Conservation (phyloP, 2,888 invertebrate genomes). For the Pollenia labialis region DNA sequence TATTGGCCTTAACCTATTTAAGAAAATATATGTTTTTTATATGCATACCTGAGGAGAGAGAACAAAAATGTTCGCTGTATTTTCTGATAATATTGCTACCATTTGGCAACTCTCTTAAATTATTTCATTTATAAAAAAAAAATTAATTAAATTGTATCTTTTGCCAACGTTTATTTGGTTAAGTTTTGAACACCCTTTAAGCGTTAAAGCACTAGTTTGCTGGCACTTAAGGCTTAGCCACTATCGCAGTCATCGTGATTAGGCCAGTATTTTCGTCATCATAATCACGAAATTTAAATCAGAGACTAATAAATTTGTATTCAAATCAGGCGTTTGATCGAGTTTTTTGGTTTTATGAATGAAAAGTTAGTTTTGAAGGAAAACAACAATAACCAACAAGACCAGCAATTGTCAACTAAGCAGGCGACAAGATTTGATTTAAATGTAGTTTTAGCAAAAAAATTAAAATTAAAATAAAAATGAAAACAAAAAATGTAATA, state of each 20-base stretch:
- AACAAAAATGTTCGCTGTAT: too few relatives aligned
- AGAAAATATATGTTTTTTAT: too few relatives aligned
- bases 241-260: constrained; percentile 5
- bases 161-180: constrained; percentile 18
- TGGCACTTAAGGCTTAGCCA: constrained; percentile 13
- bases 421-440: constrained; percentile 64
- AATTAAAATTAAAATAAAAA: constrained; percentile 9
- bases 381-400: constrained; percentile 54
- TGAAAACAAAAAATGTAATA: constrained; percentile 45
- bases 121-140: background rate
- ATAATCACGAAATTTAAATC: constrained; percentile 31
- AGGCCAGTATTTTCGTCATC: constrained; percentile 19
- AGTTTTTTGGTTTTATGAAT: constrained; percentile 65
- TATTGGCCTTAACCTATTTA: too few relatives aligned
- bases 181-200: constrained; percentile 9
- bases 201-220: background rate
- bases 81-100: too few relatives aligned
- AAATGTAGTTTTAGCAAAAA: constrained; percentile 34
- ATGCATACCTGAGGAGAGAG: too few relatives aligned
- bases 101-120: constrained; percentile 2
- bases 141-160: background rate
- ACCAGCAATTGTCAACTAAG: constrained; percentile 51
- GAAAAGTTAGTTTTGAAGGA: constrained; percentile 57
- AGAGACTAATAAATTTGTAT: constrained; percentile 47
- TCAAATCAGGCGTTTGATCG: constrained; percentile 66